phyloP scores from a whole-genome alignment of 1,140 invertebrate species.

The Procambarus clarkii region DNA sequence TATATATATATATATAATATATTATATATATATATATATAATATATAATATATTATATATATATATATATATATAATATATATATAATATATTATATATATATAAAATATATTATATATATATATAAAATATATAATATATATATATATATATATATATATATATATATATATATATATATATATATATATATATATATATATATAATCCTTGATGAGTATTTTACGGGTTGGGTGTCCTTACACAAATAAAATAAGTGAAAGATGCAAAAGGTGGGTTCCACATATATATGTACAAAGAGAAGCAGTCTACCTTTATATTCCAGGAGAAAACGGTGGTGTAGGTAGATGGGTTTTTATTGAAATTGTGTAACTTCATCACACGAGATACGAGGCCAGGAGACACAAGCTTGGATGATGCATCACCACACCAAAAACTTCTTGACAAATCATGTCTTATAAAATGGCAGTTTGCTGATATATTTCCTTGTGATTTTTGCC shows the following conservation, averaged over 20 bases:
- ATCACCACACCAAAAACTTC: not conserved
- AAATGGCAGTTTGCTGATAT: not conserved
- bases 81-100: too few relatives aligned
- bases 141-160: conserved; percentile 26
- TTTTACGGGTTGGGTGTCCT: too few relatives aligned
- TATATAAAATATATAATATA: conserved; percentile 22
- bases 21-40: too few relatives aligned
- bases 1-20: too few relatives aligned
- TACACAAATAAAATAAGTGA: too few relatives aligned
- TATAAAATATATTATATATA: too few relatives aligned
- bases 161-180: too few relatives aligned
- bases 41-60: not conserved
- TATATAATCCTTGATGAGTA: too few relatives aligned
- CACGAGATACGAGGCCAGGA: conserved; percentile 17
- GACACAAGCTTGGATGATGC: not conserved
- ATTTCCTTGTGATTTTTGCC: not conserved
- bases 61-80: conserved; percentile 16
- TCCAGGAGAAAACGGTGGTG: not conserved
- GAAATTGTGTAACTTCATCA: not conserved
- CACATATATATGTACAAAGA: too few relatives aligned
- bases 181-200: too few relatives aligned
- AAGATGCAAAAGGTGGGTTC: too few relatives aligned
- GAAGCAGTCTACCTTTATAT: not conserved
- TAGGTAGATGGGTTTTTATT: not conserved
- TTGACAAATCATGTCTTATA: not conserved